Evolutionary conservation across 2,888 invertebrate genomes (phyloP).

Genomic region (Petrolisthes cinctipes): DNA sequence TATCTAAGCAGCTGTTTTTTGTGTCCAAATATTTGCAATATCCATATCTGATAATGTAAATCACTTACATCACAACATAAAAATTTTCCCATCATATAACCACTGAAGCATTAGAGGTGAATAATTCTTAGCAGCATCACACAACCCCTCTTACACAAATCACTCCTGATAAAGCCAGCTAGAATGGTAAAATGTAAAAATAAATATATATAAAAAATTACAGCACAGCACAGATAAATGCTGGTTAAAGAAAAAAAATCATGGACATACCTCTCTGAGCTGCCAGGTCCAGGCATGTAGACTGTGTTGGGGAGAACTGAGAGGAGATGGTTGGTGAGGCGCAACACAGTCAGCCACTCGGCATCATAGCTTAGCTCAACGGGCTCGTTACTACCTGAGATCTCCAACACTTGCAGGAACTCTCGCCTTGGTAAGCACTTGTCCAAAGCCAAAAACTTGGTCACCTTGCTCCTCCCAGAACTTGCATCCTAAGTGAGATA

Average conservation of each 20-base stretch:
- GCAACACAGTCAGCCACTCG: slow-evolving; percentile 94
- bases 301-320: slow-evolving; percentile 78
- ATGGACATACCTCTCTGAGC: slow-evolving; percentile 75
- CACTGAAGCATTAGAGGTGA: too few relatives aligned
- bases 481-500: slow-evolving; percentile 48
- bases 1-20: too few relatives aligned
- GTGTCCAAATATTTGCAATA: too few relatives aligned
- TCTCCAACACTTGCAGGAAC: slow-evolving; percentile 83
- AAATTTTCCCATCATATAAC: too few relatives aligned
- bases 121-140: too few relatives aligned
- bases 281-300: slow-evolving; percentile 86
- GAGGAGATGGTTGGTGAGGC: slow-evolving; percentile 88
- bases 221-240: neutral
- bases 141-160: too few relatives aligned
- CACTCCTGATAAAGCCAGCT: too few relatives aligned
- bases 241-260: neutral
- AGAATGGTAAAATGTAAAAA: too few relatives aligned
- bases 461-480: slow-evolving; percentile 68
- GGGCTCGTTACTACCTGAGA: slow-evolving; percentile 27
- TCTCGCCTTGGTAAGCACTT: slow-evolving; percentile 92
- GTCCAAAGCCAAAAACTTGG: slow-evolving; percentile 94
- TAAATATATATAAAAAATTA: too few relatives aligned
- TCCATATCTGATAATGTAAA: too few relatives aligned
- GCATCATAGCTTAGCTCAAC: slow-evolving; percentile 80
- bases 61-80: too few relatives aligned